Base-by-base conservation (phyloP, 1,140 invertebrate species). In the Amphibalanus amphitrite region DNA sequence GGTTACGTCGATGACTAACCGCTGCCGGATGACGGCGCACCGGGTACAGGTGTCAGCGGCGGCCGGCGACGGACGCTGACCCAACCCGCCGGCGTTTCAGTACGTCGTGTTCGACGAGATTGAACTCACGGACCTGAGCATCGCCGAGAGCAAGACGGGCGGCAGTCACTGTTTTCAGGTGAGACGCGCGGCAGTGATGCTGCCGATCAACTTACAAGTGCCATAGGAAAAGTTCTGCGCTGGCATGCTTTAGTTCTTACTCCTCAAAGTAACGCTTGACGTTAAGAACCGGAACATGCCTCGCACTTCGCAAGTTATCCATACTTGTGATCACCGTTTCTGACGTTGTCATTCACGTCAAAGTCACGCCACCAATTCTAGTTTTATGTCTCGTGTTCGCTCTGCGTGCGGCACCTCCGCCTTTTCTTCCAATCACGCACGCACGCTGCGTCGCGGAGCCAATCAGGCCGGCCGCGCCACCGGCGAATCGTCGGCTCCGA, bases 151-250 rank as follows among this genome's bases (percentile, higher is more conserved):
- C 82, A 89, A 89, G 80, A 89, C 86, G 83, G 91, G 90, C 84
- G 86, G 88, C 75, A 90, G 91, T 81, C 86, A 92, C 81, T 90
- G 89, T 81, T 92, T 92, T 82, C 89, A 92, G 86, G 90, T 92
- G 80, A 83, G 82, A 76, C 30, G 38, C 38, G 38, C 38, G 38
- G 38, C 38, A 17, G 6, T 17, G 38, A 6, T 6, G 38, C 38
- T 28, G 26, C 6, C 8, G n/a, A 23, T 26, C 67, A 29, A 4
- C 3, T 33, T 71, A 26, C 29, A 15, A 38, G 26, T 70, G 69
- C 15, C 6, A 20, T 38, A 20, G 67, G 28, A 28, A 59, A 8
- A 29, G 67, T 29, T 28, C 29, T 13, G 26, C 33, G 15, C 38
- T 17, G 17, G 6, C 17, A n/a, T n/a, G n/a, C n/a, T n/a, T n/a